Conservation (phyloP, 2,888 invertebrate genomes). For the Clitarchus hookeri region DNA sequence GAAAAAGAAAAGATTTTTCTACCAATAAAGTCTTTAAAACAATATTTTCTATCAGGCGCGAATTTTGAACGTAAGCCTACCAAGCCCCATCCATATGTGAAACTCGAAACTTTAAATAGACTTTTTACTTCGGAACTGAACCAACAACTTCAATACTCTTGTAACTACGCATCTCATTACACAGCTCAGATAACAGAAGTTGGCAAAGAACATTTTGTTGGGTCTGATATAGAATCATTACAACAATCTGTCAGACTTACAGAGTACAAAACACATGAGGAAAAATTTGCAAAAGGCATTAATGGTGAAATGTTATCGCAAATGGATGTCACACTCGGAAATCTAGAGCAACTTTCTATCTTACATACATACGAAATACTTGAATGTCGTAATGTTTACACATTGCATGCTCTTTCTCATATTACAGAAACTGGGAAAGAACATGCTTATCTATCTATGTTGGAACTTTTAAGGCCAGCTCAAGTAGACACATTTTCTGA, state of each 20-base stretch:
- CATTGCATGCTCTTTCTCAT: background rate
- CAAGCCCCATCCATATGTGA: too few relatives aligned
- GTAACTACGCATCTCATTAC: too few relatives aligned
- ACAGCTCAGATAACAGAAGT: background rate
- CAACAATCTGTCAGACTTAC: background rate
- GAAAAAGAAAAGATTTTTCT: too few relatives aligned
- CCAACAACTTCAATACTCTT: too few relatives aligned
- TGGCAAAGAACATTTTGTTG: background rate
- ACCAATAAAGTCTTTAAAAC: too few relatives aligned
- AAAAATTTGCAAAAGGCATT: too few relatives aligned
- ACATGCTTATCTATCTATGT: background rate
- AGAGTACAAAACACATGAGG: background rate
- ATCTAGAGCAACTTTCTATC: background rate
- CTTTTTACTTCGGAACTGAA: too few relatives aligned
- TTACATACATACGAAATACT: background rate
- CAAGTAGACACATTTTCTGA: background rate
- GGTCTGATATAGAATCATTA: background rate
- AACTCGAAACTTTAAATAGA: too few relatives aligned
- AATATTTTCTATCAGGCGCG: too few relatives aligned
- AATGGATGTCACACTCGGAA: background rate
- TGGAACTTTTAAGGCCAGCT: background rate
- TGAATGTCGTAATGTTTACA: background rate
- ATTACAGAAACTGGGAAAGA: background rate
- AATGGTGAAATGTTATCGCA: too few relatives aligned
- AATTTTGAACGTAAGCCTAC: too few relatives aligned